Evolutionary conservation across 2,888 invertebrate species (phyloP).

Genomic region (Oscheius sp.): DNA sequence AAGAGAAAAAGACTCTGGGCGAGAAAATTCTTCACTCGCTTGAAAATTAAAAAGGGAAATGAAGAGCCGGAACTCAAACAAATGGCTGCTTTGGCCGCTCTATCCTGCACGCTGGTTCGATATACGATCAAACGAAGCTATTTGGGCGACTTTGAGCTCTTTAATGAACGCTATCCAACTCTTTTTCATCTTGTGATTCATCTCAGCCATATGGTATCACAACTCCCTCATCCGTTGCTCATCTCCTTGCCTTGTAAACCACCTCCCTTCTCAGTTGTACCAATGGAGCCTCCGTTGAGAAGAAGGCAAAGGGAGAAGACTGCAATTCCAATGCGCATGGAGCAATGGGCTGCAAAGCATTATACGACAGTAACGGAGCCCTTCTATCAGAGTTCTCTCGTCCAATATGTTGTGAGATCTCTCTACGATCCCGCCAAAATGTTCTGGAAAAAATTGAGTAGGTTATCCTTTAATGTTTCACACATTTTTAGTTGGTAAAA

Average conservation of each 20-base stretch:
- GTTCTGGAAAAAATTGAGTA: background rate
- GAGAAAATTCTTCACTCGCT: too few relatives aligned
- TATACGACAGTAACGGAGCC: slow-evolving; percentile 33
- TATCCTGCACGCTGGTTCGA: slow-evolving; percentile 15
- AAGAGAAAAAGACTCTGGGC: background rate
- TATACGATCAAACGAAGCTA: slow-evolving; percentile 42
- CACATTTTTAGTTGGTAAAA: too few relatives aligned
- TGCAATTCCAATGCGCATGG: slow-evolving; percentile 45
- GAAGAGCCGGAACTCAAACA: background rate
- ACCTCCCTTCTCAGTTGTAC: background rate
- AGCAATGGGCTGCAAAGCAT: slow-evolving; percentile 51
- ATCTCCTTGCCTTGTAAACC: background rate
- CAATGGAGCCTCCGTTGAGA: background rate
- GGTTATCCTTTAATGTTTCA: too few relatives aligned
- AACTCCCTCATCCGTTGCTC: slow-evolving; percentile 42
- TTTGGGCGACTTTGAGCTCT: slow-evolving; percentile 47
- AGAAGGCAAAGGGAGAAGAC: background rate
- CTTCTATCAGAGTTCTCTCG: background rate
- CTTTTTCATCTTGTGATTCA: slow-evolving; percentile 52
- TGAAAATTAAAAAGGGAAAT: too few relatives aligned
- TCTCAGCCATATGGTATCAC: slow-evolving; percentile 34
- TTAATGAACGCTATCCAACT: slow-evolving; percentile 42
- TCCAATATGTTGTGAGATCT: background rate
- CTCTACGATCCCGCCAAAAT: background rate
- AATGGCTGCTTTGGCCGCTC: background rate